Base-by-base conservation (phyloP, 2,797 vertebrate species). In the Muraenolepis orangiensis region DNA sequence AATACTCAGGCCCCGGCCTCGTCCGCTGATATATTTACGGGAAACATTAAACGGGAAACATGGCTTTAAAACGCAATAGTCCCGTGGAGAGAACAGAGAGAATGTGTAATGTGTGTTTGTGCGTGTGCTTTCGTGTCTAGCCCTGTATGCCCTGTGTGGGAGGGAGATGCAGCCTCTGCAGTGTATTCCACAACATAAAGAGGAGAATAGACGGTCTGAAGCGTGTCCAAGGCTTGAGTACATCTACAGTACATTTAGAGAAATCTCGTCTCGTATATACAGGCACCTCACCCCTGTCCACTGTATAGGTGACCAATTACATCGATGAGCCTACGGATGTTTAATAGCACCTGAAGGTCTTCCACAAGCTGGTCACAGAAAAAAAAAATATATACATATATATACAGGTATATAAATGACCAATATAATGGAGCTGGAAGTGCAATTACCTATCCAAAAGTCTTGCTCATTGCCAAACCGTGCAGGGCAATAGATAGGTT, bases 21-120 rank as follows among this genome's bases (percentile, higher is more conserved):
- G n/a, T 64, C 57, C 13, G 23, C 57, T 64, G 57, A 64, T 74
- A 80, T 69, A 67, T 75, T 77, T 82, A 83, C 87, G 87, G 83
- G 83, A 89, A 87, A 78, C 32, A 70, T 85, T 88, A n/a, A n/a
- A 83, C 87, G 87, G 83, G 83, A 89, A 87, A 78, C 32, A 70
- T 85, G 82, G 76, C 76, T 36, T 69, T 26, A 64, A 64, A n/a
- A 64, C 8, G 57, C 57, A 3, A 26, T 64, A 26, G 23, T 64
- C 57, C n/a, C 13, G n/a, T n/a, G 57, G 57, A 26, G 10, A 64
- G n/a, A n/a, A n/a, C n/a, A 28, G 57, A 64, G n/a, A 12, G 57
- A 57, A n/a, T n/a, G 51, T n/a, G 51, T 18, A 46, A 14, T 68
- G 31, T 36, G 46, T 77, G 82, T 89, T 80, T 71, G 73, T 40